Evolutionary conservation across 1,140 invertebrate genomes (phyloP).

Genomic region (Drosophila kurseongensis): DNA sequence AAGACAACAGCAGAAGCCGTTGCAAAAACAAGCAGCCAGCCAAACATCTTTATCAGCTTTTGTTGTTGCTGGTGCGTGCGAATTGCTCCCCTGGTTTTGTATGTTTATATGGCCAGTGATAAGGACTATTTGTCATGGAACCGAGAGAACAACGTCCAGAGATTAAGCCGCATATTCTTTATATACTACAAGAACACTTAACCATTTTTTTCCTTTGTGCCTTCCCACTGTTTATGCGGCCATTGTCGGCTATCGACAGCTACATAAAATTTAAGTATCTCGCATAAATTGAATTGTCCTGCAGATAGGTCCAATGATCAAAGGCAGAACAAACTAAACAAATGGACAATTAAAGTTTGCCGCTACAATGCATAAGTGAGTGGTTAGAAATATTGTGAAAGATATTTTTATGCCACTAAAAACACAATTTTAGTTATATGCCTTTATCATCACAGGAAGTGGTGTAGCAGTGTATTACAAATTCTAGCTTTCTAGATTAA

Average conservation of each 20-base stretch:
- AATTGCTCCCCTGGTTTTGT: slow-evolving; percentile 70
- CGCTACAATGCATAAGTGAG: neutral
- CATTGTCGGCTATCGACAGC: slow-evolving; percentile 57
- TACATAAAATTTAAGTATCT: slow-evolving; percentile 72
- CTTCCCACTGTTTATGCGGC: slow-evolving; percentile 9
- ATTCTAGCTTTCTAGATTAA: too few relatives aligned
- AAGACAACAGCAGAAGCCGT: slow-evolving; percentile 44
- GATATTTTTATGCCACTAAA: too few relatives aligned
- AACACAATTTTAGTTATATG: too few relatives aligned
- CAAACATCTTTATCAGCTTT: slow-evolving; percentile 71
- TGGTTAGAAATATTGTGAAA: neutral
- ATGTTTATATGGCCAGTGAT: slow-evolving; percentile 55
- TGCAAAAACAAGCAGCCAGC: slow-evolving; percentile 16
- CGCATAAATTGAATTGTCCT: slow-evolving; percentile 39
- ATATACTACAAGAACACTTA: slow-evolving; percentile 35
- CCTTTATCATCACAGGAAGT: too few relatives aligned
- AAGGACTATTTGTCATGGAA: slow-evolving; percentile 77
- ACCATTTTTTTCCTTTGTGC: slow-evolving; percentile 4
- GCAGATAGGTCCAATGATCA: slow-evolving; percentile 25
- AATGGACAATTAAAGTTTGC: slow-evolving; percentile 11
- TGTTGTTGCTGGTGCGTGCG: slow-evolving; percentile 64
- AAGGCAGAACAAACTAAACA: slow-evolving; percentile 6
- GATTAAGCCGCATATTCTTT: slow-evolving; percentile 67
- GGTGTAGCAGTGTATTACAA: too few relatives aligned
- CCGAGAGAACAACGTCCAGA: slow-evolving; percentile 43